Evolutionary conservation across 2,113 vertebrate species (phyloP).

Genomic region (Boulengeromyrus knoepffleri): DNA sequence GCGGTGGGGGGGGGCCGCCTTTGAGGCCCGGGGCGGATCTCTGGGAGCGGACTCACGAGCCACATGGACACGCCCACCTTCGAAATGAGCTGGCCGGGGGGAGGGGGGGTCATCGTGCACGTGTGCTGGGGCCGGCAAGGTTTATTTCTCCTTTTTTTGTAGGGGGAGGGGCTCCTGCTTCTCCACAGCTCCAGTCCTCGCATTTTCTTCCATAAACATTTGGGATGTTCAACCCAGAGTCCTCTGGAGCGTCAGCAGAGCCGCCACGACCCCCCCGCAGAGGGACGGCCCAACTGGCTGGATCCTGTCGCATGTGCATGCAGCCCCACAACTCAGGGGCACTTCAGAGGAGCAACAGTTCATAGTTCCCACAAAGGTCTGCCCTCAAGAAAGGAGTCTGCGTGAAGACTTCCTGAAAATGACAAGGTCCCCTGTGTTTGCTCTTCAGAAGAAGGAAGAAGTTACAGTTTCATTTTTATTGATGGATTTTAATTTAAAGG

Average conservation of each 20-base stretch:
- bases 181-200: neutral
- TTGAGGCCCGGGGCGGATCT: slow-evolving; percentile 39
- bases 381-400: neutral
- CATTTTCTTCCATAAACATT: neutral
- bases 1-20: neutral
- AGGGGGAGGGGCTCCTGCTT: neutral
- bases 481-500: neutral
- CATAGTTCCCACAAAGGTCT: neutral
- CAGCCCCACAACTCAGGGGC: neutral
- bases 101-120: neutral
- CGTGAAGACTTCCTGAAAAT: neutral
- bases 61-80: neutral
- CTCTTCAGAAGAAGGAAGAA: neutral
- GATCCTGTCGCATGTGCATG: neutral
- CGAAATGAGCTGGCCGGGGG: neutral
- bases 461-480: neutral
- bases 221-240: neutral
- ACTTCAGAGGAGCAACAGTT: neutral
- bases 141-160: neutral
- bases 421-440: neutral
- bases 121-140: neutral
- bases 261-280: neutral
- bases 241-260: neutral
- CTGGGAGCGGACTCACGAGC: slow-evolving; percentile 19
- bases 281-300: neutral